Evolutionary conservation across 1,140 invertebrate species (phyloP), one percentile per base, ranked within the genome.

Genomic region (Ceratosolen fusciceps): DNA sequence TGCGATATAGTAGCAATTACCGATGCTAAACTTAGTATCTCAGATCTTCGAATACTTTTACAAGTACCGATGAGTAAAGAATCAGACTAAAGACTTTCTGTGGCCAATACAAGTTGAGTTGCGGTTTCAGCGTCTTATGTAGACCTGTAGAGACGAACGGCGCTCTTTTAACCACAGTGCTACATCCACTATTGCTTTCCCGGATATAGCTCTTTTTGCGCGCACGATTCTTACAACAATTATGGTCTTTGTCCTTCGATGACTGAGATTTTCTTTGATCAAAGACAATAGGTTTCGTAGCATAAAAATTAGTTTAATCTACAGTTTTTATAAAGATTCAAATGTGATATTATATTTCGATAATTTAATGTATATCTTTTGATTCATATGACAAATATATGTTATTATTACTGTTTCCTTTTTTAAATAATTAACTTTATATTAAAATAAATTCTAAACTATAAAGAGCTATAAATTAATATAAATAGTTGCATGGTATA

Each of bases 31-130:
- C 60, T 68, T n/a, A 31, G 31, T 68, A 47, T 68, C 19, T 52
- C 5, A 8, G 9, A 2, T 14, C 0, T 39, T 24, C 26, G 29
- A 4, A 29, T 26, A 37, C 47, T 39, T 1, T 34, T 24, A 4
- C 49, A 77, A 77, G 75, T 77, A 54, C 75, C 65, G 76, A 77
- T 77, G 67, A 77, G 67, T 72, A 77, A 77, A 72, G 67, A 77
- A 34, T 77, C 68, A 1, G 16, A 60, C 37, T 77, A 72, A 77
- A 77, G 68, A 54, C 19, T 77, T 71, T 77, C 54, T 77, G 76
- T n/a, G 76, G 76, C 71, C 52, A 1, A 54, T 8, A 54, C 67
- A 43, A 58, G 34, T 52, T 70, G 24, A 70, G 34, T 77, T 77
- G 75, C 65, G 75, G 80, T 81, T 79, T 79, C 60, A 71, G 70